Evolutionary conservation across 35 echinoderm and acorn worm species (phyloP).

Genomic region (Ptychodera flava): DNA sequence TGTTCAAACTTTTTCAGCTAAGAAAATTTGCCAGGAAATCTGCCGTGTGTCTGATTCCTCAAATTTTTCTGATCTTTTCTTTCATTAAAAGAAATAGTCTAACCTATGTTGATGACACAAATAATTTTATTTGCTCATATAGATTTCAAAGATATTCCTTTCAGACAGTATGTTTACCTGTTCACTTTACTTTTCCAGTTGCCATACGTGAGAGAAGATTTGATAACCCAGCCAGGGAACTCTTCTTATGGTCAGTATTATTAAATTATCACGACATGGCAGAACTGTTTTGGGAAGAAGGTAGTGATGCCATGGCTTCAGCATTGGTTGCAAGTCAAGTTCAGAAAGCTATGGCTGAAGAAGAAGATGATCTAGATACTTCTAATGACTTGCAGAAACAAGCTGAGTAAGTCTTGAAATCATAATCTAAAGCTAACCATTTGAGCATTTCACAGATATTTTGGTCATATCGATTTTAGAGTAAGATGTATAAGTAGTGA

Average conservation of each 20-base stretch:
- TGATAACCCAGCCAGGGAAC: constrained; percentile 71
- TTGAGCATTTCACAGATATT: too few species aligned
- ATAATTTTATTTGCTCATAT: too few species aligned
- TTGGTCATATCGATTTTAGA: too few species aligned
- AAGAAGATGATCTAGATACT: constrained; percentile 68
- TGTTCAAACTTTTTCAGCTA: too few species aligned
- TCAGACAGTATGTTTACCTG: not conserved
- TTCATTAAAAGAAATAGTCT: not conserved
- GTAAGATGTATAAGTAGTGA: too few species aligned
- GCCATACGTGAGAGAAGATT: constrained; percentile 11
- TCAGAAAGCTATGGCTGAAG: constrained; percentile 67
- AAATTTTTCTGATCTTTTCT: not conserved
- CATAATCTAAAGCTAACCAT: too few species aligned
- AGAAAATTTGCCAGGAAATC: too few species aligned
- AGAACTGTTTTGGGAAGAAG: constrained; percentile 77
- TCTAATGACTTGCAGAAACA: constrained; percentile 22
- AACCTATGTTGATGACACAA: not conserved
- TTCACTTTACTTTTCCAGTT: not conserved
- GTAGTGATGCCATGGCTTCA: constrained; percentile 67
- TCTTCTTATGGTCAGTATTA: constrained; percentile 73
- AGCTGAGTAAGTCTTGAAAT: constrained; percentile 83
- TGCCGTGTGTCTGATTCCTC: not conserved
- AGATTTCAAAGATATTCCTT: not conserved
- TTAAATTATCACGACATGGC: constrained; percentile 79
- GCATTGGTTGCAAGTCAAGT: constrained; percentile 80